These are phyloP conservation scores for Automeris io DNA, from an alignment of 2,888 invertebrate species.

Conservation along the genomic window DNA sequence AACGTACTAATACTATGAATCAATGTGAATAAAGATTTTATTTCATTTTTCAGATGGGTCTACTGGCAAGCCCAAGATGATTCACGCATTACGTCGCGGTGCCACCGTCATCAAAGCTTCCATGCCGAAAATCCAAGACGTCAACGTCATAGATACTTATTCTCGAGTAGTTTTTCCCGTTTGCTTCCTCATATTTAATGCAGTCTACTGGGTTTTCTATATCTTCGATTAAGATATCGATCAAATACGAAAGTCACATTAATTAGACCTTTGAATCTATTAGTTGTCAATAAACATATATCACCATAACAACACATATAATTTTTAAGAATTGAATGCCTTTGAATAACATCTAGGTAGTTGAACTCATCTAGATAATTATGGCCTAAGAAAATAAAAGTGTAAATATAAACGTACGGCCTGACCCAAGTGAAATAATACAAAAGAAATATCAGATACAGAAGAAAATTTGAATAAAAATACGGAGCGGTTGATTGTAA, in stretches of 20 bases:
- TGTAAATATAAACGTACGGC: no score
- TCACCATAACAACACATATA: no score
- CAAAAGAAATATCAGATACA: no score
- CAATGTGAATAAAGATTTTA: no score
- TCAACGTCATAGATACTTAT: slow-evolving; percentile 98
- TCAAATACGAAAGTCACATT: slow-evolving; percentile 1
- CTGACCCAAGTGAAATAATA: no score
- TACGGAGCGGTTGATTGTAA: no score
- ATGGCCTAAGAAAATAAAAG: no score
- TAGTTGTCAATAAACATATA: neutral
- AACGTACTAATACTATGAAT: no score
- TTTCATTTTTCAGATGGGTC: slow-evolving; percentile 60
- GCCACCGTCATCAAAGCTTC: slow-evolving; percentile 92
- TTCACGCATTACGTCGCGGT: slow-evolving; percentile 89
- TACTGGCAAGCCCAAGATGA: slow-evolving; percentile 81
- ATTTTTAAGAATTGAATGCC: no score
- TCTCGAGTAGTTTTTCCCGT: slow-evolving; percentile 97
- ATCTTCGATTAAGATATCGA: slow-evolving; percentile 78
- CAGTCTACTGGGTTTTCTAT: slow-evolving; percentile 97
- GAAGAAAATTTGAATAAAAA: no score
- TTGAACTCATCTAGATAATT: no score
- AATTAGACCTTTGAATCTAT: neutral
- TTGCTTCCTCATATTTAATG: slow-evolving; percentile 96
- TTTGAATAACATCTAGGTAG: no score
- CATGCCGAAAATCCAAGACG: slow-evolving; percentile 97